Percentiles rank a stretch among this genome's conserved stretches.
Evolutionary conservation across 2,797 vertebrate genomes (phyloP).

Genomic region (Adelosebastes latens): DNA sequence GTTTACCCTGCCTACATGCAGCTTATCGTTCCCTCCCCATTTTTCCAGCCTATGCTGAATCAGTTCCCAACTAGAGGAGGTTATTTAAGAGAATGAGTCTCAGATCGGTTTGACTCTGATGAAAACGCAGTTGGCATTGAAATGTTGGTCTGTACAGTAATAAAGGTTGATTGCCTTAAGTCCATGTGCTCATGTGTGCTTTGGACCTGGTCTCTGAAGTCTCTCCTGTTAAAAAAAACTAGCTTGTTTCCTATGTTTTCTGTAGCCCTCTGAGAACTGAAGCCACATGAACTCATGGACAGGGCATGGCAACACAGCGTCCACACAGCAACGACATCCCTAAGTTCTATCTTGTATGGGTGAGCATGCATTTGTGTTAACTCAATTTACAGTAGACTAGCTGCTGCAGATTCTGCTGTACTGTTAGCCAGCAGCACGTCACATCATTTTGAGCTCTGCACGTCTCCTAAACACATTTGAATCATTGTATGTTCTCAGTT

Average conservation of each 20-base stretch:
- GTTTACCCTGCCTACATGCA: too few relatives aligned
- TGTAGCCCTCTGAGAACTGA: background rate
- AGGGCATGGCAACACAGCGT: background rate
- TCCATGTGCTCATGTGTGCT: too few relatives aligned
- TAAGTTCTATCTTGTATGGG: conserved; percentile 18
- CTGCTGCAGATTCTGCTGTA: conserved; percentile 21
- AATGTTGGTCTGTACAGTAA: too few relatives aligned
- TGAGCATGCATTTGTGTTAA: conserved; percentile 23
- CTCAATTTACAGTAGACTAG: conserved; percentile 8
- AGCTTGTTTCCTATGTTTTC: background rate
- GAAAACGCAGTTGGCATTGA: too few relatives aligned
- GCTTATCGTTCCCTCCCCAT: too few relatives aligned
- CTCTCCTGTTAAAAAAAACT: too few relatives aligned
- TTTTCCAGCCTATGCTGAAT: too few relatives aligned
- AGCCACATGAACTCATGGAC: background rate
- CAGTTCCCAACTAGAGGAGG: too few relatives aligned
- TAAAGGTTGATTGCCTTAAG: too few relatives aligned
- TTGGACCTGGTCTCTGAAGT: too few relatives aligned
- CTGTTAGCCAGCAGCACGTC: background rate
- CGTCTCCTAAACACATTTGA: background rate
- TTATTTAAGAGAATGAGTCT: too few relatives aligned
- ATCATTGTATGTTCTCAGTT: background rate
- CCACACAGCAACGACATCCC: background rate
- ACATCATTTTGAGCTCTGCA: background rate
- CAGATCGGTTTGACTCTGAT: too few relatives aligned